A percentile compares a stretch with the other conserved stretches of the same genome.
These are phyloP conservation scores for Pseudomugil gertrudae DNA, from an alignment of 2,797 vertebrate species.

Conservation along the genomic window DNA sequence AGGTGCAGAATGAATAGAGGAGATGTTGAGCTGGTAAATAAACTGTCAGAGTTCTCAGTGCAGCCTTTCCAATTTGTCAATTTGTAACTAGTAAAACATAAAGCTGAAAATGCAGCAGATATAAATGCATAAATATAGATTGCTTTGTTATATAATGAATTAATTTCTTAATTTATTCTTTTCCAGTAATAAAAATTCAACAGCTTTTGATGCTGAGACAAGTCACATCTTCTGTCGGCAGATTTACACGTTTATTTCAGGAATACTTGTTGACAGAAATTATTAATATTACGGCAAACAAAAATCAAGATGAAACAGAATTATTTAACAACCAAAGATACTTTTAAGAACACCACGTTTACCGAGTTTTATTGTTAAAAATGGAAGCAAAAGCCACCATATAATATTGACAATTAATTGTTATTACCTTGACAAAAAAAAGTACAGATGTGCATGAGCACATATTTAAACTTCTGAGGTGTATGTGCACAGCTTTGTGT, in stretches of 20 bases:
- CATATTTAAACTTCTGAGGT: neutral
- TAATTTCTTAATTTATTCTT: constrained; percentile 7
- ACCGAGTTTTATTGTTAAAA: constrained; percentile 41
- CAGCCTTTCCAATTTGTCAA: constrained; percentile 18
- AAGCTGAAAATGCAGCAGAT: constrained; percentile 18
- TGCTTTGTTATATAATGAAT: constrained; percentile 19
- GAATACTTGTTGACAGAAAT: constrained; percentile 29
- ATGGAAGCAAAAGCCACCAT: constrained; percentile 54
- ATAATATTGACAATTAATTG: constrained; percentile 51
- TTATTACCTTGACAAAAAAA: constrained; percentile 44
- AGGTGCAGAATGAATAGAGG: constrained; percentile 58
- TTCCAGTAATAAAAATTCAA: neutral
- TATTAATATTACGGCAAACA: constrained; percentile 3
- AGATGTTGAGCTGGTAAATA: constrained; percentile 10
- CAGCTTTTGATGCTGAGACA: neutral
- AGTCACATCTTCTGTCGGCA: constrained; percentile 3
- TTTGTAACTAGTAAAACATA: constrained; percentile 25
- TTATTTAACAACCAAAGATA: constrained; percentile 8
- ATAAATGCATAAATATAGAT: constrained; percentile 9
- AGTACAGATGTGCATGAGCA: neutral
- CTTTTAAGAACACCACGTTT: constrained; percentile 31
- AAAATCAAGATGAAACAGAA: constrained; percentile 15
- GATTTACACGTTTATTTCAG: constrained; percentile 23
- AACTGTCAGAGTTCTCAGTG: constrained; percentile 11
- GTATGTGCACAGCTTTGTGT: constrained; percentile 1